A percentile compares a stretch with the other conserved stretches of the same genome.
phyloP scores from a whole-genome alignment of 2,888 invertebrate species.

The Ramazzottius varieornatus region DNA sequence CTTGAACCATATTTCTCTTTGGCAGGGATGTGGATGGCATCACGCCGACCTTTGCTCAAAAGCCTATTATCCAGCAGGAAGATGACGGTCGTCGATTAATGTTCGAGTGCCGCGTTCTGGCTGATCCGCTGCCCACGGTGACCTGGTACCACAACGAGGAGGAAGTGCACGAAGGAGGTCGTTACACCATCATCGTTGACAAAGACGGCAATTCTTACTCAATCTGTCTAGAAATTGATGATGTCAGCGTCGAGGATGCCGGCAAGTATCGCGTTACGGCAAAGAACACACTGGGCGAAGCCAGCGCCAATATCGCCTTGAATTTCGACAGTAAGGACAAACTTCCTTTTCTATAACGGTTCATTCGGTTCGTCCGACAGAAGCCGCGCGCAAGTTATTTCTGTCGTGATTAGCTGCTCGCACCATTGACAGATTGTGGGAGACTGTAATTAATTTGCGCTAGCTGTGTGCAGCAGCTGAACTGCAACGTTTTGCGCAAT shows the following conservation, averaged over 20 bases:
- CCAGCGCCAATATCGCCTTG: conserved; percentile 81
- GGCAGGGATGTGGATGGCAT: conserved; percentile 83
- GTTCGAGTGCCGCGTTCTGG: conserved; percentile 77
- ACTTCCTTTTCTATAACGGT: background rate
- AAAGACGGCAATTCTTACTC: conserved; percentile 79
- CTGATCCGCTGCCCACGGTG: conserved; percentile 64
- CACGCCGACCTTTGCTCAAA: conserved; percentile 89
- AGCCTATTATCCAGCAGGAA: conserved; percentile 84
- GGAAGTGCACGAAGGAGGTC: conserved; percentile 2
- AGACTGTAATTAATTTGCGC: no score
- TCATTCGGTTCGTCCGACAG: no score
- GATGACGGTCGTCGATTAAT: conserved; percentile 74
- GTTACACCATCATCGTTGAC: conserved; percentile 36
- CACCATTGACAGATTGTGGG: no score
- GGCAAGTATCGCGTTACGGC: conserved; percentile 92
- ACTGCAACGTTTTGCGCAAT: no score
- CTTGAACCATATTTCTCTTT: no score
- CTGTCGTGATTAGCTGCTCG: no score
- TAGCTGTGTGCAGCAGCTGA: no score
- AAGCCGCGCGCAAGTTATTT: no score
- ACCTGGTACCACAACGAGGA: conserved; percentile 62
- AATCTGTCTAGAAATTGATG: conserved; percentile 68
- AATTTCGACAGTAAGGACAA: conserved; percentile 82
- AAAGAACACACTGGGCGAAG: conserved; percentile 89
- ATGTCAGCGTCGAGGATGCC: conserved; percentile 84